These are phyloP conservation scores for Aphodius sticticus DNA, from an alignment of 2,888 invertebrate species.

Conservation along the genomic window DNA sequence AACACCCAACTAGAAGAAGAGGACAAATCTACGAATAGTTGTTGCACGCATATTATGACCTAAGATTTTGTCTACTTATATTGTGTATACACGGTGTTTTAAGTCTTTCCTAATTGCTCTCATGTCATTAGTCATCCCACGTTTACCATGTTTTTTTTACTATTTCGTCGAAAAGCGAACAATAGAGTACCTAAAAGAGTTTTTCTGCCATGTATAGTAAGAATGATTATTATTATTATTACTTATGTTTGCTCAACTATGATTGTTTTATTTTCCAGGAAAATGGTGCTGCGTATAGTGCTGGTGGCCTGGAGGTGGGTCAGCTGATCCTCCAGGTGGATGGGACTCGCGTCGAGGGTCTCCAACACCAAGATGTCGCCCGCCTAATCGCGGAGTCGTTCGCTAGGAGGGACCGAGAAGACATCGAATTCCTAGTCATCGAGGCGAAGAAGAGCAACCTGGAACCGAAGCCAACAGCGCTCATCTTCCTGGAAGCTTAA, in stretches of 20 bases:
- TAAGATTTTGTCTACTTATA: too few species aligned
- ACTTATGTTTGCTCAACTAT: background rate
- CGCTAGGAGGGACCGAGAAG: constrained; percentile 85
- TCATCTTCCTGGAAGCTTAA: constrained; percentile 93
- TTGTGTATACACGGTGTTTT: too few species aligned
- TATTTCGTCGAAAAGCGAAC: too few species aligned
- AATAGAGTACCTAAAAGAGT: too few species aligned
- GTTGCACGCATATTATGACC: too few species aligned
- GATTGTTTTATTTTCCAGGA: constrained; percentile 68
- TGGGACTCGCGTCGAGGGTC: constrained; percentile 79
- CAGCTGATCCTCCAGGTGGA: constrained; percentile 89
- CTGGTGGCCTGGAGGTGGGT: constrained; percentile 92
- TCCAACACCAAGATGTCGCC: constrained; percentile 91
- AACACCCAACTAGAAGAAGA: too few species aligned
- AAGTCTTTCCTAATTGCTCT: too few species aligned
- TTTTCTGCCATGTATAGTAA: too few species aligned
- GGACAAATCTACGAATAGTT: too few species aligned
- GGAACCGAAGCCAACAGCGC: constrained; percentile 90
- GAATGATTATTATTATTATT: too few species aligned
- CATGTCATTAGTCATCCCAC: too few species aligned
- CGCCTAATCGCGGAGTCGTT: constrained; percentile 92
- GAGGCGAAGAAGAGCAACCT: constrained; percentile 92
- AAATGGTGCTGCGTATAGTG: constrained; percentile 92
- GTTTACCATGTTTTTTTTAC: too few species aligned
- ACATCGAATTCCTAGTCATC: constrained; percentile 92